phyloP scores from a whole-genome alignment of 2,113 vertebrate genomes.

The Platichthys flesus region DNA sequence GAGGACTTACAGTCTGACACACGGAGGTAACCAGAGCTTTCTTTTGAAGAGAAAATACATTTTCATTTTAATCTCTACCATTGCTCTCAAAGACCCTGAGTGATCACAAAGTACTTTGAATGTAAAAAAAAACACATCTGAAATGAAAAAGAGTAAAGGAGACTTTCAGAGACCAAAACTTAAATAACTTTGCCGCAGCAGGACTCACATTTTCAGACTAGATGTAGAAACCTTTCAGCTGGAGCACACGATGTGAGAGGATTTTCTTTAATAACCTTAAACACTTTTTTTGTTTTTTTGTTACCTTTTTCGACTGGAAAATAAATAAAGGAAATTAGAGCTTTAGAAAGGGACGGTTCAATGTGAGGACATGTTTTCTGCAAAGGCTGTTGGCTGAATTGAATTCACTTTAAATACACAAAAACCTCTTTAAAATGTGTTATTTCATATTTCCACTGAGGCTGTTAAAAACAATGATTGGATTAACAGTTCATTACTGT shows the following conservation, averaged over 20 bases:
- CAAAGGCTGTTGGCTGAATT: neutral
- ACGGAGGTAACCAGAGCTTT: neutral
- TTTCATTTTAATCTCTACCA: neutral
- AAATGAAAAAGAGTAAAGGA: neutral
- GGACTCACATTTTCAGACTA: neutral
- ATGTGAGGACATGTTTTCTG: neutral
- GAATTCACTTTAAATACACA: neutral
- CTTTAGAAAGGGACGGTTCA: neutral
- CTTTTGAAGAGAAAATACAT: neutral
- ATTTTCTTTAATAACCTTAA: slow-evolving; percentile 5
- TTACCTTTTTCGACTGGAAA: neutral
- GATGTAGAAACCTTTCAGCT: neutral
- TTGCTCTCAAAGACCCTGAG: neutral
- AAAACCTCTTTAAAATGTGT: neutral
- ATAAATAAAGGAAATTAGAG: neutral
- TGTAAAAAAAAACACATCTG: neutral
- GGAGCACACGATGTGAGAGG: neutral
- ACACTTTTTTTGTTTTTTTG: neutral
- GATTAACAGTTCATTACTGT: neutral
- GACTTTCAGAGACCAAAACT: neutral
- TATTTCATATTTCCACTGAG: neutral
- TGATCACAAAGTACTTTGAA: neutral
- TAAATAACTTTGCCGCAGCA: neutral
- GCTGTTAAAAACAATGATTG: neutral
- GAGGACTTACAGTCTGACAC: too few relatives aligned